These are phyloP conservation scores for Eremophila alpestris DNA, from an alignment of 2,797 vertebrate species.

Conservation along the genomic window DNA sequence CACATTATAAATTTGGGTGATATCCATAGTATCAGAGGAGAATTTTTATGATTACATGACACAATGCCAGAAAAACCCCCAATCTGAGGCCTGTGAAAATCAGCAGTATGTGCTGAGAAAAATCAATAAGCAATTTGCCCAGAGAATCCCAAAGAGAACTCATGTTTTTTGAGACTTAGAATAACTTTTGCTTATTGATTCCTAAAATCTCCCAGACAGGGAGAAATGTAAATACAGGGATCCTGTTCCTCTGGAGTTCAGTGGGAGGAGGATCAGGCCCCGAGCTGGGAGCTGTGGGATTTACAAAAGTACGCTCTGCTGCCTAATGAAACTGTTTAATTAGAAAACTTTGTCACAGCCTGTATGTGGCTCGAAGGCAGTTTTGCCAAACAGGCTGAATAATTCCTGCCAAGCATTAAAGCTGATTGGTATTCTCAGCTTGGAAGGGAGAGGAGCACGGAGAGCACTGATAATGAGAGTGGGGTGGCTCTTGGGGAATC, in stretches of 20 bases:
- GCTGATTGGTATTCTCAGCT: slow-evolving; percentile 39
- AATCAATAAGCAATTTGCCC: slow-evolving; percentile 61
- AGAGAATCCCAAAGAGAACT: slow-evolving; percentile 54
- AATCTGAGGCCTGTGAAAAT: neutral
- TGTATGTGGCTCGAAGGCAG: slow-evolving; percentile 1
- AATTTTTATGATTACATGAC: slow-evolving; percentile 20
- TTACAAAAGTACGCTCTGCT: neutral
- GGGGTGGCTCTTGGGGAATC: neutral
- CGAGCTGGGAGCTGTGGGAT: slow-evolving; percentile 4
- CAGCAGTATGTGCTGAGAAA: slow-evolving; percentile 6
- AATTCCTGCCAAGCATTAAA: neutral
- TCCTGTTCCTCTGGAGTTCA: neutral
- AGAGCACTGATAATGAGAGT: neutral
- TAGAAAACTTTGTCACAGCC: slow-evolving; percentile 57
- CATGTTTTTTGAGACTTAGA: slow-evolving; percentile 25
- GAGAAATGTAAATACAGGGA: slow-evolving; percentile 17
- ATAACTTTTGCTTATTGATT: slow-evolving; percentile 59
- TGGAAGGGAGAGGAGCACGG: neutral
- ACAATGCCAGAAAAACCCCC: neutral
- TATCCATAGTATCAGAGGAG: slow-evolving; percentile 31
- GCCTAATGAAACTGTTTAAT: slow-evolving; percentile 57
- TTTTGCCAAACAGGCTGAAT: slow-evolving; percentile 30
- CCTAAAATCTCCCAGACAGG: neutral
- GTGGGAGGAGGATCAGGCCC: neutral
- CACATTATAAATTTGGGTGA: slow-evolving; percentile 24